Evolutionary conservation across 2,797 vertebrate species (phyloP), one percentile per base, ranked within the genome.

Genomic region (Etheostoma perlongum): DNA sequence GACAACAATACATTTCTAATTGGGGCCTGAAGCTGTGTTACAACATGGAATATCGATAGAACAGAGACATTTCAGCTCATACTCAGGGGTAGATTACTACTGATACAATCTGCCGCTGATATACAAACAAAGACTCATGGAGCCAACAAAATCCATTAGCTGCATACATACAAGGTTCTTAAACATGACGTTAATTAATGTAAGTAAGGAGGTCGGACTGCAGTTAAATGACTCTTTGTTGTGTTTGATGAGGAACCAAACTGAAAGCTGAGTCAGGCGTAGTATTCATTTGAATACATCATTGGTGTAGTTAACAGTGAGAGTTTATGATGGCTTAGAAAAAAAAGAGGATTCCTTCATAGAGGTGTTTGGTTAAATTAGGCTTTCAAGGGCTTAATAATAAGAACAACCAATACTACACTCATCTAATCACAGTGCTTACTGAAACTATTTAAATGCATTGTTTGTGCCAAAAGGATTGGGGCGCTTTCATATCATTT

Each of bases 1-100:
- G 59, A 76, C 18, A 59, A n/a, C 65, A 69, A 49, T 27, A 44
- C 46, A 57, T 72, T 59, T 30, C 14, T 67, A 52, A 62, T 58
- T 59, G 67, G 67, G 25, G 55, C 67, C 44, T 16, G 72, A 76
- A 76, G 79, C 64, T 40, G 42, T 67, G 53, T 49, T 8, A 40
- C 66, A 60, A 72, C 58, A 49, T 54, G 27, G 40, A 52, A 75
- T 52, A 64, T 66, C 55, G 71, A 67, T 5, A 1, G 33, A 57
- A 60, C 10, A 40, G 30, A 52, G 27, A 67, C 61, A 14, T 6
- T 12, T 36, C 47, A 27, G 54, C 58, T 67, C 51, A 67, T 71
- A 59, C 69, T 76, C 11, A 4, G 46, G 47, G 36, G 44, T 12
- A 49, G 62, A 84, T 79, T 54, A 80, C 15, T 4, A 21, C 42